These are phyloP conservation scores for Drosophila affinis DNA, from an alignment of 2,888 invertebrate species.

Conservation along the genomic window DNA sequence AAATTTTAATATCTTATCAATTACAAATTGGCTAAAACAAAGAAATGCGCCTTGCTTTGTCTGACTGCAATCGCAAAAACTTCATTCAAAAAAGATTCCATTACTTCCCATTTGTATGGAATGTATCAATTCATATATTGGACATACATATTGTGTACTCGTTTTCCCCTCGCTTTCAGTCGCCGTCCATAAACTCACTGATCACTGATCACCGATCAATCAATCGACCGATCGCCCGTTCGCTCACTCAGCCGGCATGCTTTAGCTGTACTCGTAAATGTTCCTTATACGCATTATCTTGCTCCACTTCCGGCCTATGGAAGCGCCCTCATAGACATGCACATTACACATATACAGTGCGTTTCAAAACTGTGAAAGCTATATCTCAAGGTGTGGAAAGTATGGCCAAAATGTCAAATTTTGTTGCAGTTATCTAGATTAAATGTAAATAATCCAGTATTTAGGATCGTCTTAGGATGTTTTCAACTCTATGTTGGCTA, in stretches of 20 bases:
- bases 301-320: background rate
- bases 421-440: no score
- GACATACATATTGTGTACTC: background rate
- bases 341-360: slow-evolving; percentile 51
- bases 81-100: slow-evolving; percentile 44
- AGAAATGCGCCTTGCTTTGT: slow-evolving; percentile 36
- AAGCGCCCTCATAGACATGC: slow-evolving; percentile 27
- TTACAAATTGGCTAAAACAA: slow-evolving; percentile 33
- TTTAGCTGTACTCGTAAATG: slow-evolving; percentile 49
- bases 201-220: slow-evolving; percentile 35
- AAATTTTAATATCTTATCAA: slow-evolving; percentile 25
- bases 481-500: background rate
- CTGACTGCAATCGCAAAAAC: slow-evolving; percentile 33
- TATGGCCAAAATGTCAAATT: no score
- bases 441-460: background rate
- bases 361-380: slow-evolving; percentile 14
- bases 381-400: no score
- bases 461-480: background rate
- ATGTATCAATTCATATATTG: slow-evolving; percentile 43
- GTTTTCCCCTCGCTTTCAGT: slow-evolving; percentile 11
- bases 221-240: slow-evolving; percentile 43
- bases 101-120: slow-evolving; percentile 33
- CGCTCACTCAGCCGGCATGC: slow-evolving; percentile 67
- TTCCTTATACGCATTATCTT: slow-evolving; percentile 16
- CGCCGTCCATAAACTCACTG: slow-evolving; percentile 22